Percentiles rank a stretch among this genome's conserved stretches.
These are phyloP conservation scores for Xerus inauris DNA, from an alignment of 2,113 vertebrate species.

Conservation along the genomic window DNA sequence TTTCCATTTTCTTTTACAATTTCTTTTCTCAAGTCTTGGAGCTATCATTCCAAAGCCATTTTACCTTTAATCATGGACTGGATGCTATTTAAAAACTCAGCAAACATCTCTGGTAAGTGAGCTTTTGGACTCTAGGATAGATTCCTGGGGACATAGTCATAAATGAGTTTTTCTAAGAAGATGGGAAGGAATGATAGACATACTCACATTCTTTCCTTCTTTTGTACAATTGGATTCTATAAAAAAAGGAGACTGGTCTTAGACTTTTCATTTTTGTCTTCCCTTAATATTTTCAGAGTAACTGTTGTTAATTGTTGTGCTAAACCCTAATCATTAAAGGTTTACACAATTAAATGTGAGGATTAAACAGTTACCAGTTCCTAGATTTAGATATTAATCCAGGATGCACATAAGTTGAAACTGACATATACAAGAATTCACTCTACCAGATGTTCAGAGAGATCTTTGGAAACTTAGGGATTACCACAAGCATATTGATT, in stretches of 20 bases:
- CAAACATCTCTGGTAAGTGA: neutral
- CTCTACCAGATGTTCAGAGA: constrained; percentile 73
- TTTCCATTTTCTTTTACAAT: neutral
- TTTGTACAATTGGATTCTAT: neutral
- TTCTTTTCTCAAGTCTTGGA: neutral
- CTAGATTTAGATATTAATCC: constrained; percentile 66
- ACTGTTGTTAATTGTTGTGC: constrained; percentile 50
- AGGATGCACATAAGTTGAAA: constrained; percentile 60
- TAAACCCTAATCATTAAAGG: constrained; percentile 43
- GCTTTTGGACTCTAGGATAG: neutral
- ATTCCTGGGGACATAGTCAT: neutral
- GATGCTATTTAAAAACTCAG: neutral
- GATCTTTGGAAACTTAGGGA: constrained; percentile 59
- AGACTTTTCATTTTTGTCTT: constrained; percentile 31
- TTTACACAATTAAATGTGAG: constrained; percentile 65
- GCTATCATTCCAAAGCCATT: neutral
- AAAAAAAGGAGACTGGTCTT: neutral
- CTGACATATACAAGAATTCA: constrained; percentile 15
- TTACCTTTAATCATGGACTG: neutral
- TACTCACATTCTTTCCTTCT: neutral
- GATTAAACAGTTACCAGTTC: constrained; percentile 63
- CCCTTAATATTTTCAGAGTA: neutral
- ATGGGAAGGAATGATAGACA: rapidly evolving
- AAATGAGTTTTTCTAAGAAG: neutral
- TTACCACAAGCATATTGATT: constrained; percentile 55